A percentile compares a stretch with the other conserved stretches of the same genome.
Conservation (phyloP, 2,888 invertebrate species). For the Scelioninae gen. 2 region DNA sequence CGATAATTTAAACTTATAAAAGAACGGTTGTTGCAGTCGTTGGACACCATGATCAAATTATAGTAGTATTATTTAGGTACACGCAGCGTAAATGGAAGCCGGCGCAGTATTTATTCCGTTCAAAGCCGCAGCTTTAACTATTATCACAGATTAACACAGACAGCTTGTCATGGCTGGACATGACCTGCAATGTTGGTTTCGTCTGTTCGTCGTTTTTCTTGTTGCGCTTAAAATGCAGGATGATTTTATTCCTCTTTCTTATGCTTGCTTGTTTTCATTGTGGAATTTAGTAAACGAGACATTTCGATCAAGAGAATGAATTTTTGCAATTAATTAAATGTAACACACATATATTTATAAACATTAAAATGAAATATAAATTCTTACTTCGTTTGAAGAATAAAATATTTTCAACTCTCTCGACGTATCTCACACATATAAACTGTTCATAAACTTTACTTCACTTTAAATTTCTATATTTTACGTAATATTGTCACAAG, state of each 20-base stretch:
- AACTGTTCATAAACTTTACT: background rate
- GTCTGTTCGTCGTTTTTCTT: slow-evolving; percentile 59
- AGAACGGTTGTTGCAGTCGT: slow-evolving; percentile 35
- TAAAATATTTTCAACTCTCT: slow-evolving; percentile 3
- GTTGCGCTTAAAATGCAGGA: slow-evolving; percentile 53
- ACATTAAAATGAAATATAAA: no score
- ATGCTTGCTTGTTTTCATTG: no score
- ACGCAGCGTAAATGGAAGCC: slow-evolving; percentile 66
- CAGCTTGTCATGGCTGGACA: slow-evolving; percentile 69
- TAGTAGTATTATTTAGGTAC: slow-evolving; percentile 62
- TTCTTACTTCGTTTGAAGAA: no score
- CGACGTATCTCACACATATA: slow-evolving; percentile 25
- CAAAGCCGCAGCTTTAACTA: slow-evolving; percentile 67
- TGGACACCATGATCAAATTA: slow-evolving; percentile 62
- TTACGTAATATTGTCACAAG: no score
- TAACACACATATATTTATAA: no score
- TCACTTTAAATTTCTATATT: no score
- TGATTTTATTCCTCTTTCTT: no score
- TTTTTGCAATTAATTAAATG: slow-evolving; percentile 8
- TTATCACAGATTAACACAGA: slow-evolving; percentile 74
- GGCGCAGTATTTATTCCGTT: slow-evolving; percentile 61
- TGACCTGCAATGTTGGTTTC: slow-evolving; percentile 61
- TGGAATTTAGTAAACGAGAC: slow-evolving; percentile 16
- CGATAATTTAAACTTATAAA: slow-evolving; percentile 1
- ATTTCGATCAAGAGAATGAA: slow-evolving; percentile 47